These are phyloP conservation scores for Drosophila arawakana DNA, from an alignment of 1,140 invertebrate species.

Conservation along the genomic window DNA sequence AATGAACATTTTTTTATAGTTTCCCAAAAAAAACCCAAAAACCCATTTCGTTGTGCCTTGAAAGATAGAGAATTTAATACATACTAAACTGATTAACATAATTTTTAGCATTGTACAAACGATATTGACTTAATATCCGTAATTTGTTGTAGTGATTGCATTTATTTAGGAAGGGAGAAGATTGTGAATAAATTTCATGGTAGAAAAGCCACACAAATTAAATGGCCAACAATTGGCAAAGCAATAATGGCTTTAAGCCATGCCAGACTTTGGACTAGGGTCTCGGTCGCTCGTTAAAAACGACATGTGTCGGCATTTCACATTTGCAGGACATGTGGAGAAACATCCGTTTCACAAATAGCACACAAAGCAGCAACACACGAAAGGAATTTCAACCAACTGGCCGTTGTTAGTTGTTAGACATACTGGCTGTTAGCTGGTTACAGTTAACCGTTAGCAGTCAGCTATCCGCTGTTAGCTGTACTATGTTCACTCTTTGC, in stretches of 20 bases:
- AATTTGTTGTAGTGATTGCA: conserved; percentile 15
- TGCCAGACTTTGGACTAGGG: background rate
- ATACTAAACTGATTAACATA: background rate
- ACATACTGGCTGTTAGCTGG: background rate
- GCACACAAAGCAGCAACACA: conserved; percentile 47
- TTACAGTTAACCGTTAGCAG: background rate
- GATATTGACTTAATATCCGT: conserved; percentile 14
- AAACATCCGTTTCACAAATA: conserved; percentile 74
- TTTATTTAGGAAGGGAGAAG: background rate
- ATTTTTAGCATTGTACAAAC: conserved; percentile 9
- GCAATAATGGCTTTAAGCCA: conserved; percentile 24
- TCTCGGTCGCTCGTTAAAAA: conserved; percentile 46
- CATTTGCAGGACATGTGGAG: conserved; percentile 60
- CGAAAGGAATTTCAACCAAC: conserved; percentile 44
- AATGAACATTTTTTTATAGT: too few species aligned
- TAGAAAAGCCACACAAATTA: conserved; percentile 22
- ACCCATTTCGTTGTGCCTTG: too few species aligned
- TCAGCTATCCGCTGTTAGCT: background rate
- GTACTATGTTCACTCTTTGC: too few species aligned
- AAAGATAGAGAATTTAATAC: too few species aligned
- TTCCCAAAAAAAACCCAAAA: too few species aligned
- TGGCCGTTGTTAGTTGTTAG: background rate
- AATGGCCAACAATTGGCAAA: conserved; percentile 30
- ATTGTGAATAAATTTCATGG: conserved; percentile 35
- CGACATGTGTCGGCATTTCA: conserved; percentile 60